These are phyloP conservation scores for Gasteruption jaculator DNA, from an alignment of 2,888 invertebrate genomes.

Conservation along the genomic window DNA sequence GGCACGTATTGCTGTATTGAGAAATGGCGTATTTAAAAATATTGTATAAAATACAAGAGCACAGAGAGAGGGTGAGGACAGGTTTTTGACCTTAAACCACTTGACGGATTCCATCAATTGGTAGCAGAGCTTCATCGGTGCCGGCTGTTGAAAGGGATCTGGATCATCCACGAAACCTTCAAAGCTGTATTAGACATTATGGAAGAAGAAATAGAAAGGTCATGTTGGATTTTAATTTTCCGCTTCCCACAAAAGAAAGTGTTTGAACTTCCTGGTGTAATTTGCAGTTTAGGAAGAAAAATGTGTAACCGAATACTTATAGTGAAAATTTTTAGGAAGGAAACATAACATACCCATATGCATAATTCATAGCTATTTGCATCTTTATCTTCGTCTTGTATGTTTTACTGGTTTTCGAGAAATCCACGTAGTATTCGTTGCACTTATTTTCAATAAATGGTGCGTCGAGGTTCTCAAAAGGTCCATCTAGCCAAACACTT, in stretches of 20 bases:
- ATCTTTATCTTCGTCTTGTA: conserved; percentile 74
- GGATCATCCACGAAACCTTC: conserved; percentile 70
- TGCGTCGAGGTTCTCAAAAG: conserved; percentile 81
- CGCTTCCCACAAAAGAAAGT: too few species aligned
- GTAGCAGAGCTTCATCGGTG: conserved; percentile 72
- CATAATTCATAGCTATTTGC: conserved; percentile 64
- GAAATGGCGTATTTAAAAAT: neutral
- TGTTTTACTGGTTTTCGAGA: conserved; percentile 73
- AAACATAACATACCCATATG: conserved; percentile 27
- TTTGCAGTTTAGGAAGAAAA: too few species aligned
- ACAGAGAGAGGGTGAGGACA: neutral
- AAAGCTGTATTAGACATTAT: too few species aligned
- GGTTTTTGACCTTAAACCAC: conserved; percentile 57
- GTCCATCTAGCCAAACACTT: conserved; percentile 89
- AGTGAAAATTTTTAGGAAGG: neutral
- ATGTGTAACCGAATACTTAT: too few species aligned
- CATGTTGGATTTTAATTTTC: too few species aligned
- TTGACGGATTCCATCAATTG: conserved; percentile 54
- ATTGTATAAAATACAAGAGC: conserved; percentile 3
- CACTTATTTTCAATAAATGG: conserved; percentile 73
- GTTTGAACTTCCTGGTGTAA: too few species aligned
- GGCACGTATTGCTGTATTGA: conserved; percentile 35
- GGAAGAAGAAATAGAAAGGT: too few species aligned
- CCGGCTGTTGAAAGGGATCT: conserved; percentile 72
- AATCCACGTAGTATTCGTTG: conserved; percentile 75